Evolutionary conservation across 92 coral and sea anemone species (phyloP).

Genomic region (Blastomussa wellsi): DNA sequence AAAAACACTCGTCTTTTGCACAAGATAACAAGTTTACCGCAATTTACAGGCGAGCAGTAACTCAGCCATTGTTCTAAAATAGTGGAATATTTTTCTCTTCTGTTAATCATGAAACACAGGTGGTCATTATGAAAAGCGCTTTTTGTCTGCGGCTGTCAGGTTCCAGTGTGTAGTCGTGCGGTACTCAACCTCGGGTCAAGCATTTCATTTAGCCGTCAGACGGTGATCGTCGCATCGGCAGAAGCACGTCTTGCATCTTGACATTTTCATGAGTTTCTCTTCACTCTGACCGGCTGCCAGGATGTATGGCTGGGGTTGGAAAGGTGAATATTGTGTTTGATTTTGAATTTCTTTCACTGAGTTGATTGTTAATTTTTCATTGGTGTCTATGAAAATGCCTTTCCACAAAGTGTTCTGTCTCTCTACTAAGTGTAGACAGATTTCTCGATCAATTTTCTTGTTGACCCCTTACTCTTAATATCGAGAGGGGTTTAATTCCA

Average conservation of each 20-base stretch:
- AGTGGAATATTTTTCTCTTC: constrained; percentile 18
- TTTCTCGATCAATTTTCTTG: constrained; percentile 1
- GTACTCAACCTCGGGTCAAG: constrained; percentile 44
- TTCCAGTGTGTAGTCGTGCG: constrained; percentile 30
- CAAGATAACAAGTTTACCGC: constrained; percentile 1
- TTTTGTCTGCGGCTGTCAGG: constrained; percentile 46
- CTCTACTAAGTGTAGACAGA: background rate
- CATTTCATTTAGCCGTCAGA: constrained; percentile 39
- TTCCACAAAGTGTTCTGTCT: background rate
- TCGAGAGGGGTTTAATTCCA: constrained; percentile 34
- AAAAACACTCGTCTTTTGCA: constrained; percentile 3
- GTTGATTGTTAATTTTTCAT: constrained; percentile 34
- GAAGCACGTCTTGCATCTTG: background rate
- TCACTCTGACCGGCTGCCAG: constrained; percentile 1
- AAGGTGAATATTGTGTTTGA: constrained; percentile 39
- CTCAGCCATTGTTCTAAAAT: constrained; percentile 24
- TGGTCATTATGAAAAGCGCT: constrained; percentile 22
- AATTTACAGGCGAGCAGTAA: constrained; percentile 9
- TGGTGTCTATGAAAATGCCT: constrained; percentile 5
- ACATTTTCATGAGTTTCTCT: constrained; percentile 20
- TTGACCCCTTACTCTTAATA: constrained; percentile 29
- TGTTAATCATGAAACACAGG: constrained; percentile 38
- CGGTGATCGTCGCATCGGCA: constrained; percentile 5
- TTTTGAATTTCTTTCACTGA: constrained; percentile 22
- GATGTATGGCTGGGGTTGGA: constrained; percentile 44